Evolutionary conservation across 2,113 vertebrate species (phyloP), one percentile per base, ranked within the genome.

Genomic region (Corythornis vintsioides): DNA sequence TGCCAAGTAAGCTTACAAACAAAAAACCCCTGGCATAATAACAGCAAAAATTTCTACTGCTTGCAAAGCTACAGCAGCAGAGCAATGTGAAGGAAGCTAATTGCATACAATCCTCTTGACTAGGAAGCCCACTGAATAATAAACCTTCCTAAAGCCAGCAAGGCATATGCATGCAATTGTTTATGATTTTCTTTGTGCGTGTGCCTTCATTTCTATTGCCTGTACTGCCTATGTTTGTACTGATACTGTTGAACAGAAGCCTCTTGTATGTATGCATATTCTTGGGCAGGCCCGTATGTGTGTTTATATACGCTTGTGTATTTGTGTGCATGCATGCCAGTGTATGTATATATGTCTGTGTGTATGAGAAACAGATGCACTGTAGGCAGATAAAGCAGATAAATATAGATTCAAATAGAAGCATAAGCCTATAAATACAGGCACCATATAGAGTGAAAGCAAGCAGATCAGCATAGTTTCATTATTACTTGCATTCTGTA

Each of bases 401-500:
- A 98, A 98, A 98, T 98, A 98, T 98, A 98, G 97, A 96, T 97
- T 91, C 95, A 97, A 98, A 98, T 97, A 97, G 97, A 97, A 97
- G 96, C 97, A 95, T 95, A 97, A 97, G 95, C 92, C 95, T 97
- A 96, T 97, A 98, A 98, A 97, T 98, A 97, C 56, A 98, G 97
- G 87, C 21, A 75, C 94, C 97, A 91, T 97, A 97, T 96, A 95
- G 94, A 95, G 92, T 86, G 95, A 96, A 95, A 82, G 93, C 96
- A 91, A 89, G 96, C 87, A 90, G 94, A 97, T 93, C 96, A 96
- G 96, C 90, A 88, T 88, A 57, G 93, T 96, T 98, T 97, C 86
- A 88, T 97, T 97, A 96, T 97, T 97, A 96, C 96, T 97, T 92
- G 90, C 90, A 77, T 95, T 96, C 96, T 95, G 93, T 95, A 18